Evolutionary conservation across 1,140 invertebrate genomes (phyloP), one percentile per base, ranked within the genome.

Genomic region (Aphelinus certus): DNA sequence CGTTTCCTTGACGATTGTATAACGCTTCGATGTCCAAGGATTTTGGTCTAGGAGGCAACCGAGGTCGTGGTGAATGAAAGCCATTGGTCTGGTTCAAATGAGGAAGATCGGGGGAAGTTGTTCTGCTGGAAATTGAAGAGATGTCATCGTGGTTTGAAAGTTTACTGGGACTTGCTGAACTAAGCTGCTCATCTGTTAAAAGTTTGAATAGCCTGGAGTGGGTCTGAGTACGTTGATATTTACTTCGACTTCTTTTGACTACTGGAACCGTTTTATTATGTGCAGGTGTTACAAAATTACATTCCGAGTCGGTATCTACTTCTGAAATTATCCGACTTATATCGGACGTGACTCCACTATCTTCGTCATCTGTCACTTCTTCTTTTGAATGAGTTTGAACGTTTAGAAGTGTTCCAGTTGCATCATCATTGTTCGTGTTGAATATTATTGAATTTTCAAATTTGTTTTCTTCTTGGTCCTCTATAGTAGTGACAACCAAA

Each of bases 291-390:
- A 26, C 26, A 26, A 26, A 26, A 5, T 60, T 60, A 68, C 88
- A 88, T 55, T 93, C 92, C 2, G 91, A 89, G 71, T 92, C 92
- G 0, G 91, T 91, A 63, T 92, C 91, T 6, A 88, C 90, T 78
- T 93, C 92, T 0, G 92, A 93, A 73, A 93, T 89, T 72, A 92
- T 91, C 55, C 91, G 87, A 76, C 92, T 93, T 81, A 93, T 89
- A 80, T 94, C 92, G 0, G 91, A 92, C 2, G 92, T 93, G 0
- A 94, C 92, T 7, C 92, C 93, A 6, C 92, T 93, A 81, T 94
- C 92, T 61, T 92, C 91, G 77, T 93, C 92, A 63, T 92, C 91
- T 53, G 89, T 90, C 2, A 49, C 26, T 76, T 91, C 89, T 1
- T 90, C 89, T 53, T 86, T 83, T 1, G 88, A 89, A 3, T 74